Conservation (phyloP, 2,888 invertebrate genomes). For the Nomada lathburiana region DNA sequence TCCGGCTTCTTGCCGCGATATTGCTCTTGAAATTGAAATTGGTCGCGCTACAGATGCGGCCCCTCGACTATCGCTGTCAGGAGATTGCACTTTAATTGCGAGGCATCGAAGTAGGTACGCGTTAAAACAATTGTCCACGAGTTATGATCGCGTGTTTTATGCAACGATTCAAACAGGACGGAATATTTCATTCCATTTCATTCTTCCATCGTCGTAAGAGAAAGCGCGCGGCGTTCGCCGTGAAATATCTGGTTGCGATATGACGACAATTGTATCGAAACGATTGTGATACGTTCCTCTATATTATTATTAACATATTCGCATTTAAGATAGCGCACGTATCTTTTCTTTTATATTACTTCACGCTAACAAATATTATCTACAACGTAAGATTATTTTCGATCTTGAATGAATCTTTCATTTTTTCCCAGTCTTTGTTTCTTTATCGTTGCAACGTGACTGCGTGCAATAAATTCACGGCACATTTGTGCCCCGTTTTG, state of each 20-base stretch:
- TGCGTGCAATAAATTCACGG: neutral
- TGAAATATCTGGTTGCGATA: neutral
- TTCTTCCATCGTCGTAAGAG: neutral
- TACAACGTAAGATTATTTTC: too few species aligned
- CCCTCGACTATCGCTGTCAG: conserved; percentile 48
- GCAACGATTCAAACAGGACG: neutral
- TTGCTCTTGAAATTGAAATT: conserved; percentile 70
- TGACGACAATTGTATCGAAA: neutral
- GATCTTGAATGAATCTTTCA: neutral
- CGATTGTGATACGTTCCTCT: neutral
- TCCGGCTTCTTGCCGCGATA: conserved; percentile 52
- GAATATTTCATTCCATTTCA: neutral
- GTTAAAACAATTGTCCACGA: conserved; percentile 33
- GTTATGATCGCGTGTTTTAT: conserved; percentile 8
- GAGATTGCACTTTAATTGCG: conserved; percentile 76
- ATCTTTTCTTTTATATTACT: neutral
- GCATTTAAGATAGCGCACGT: too few species aligned
- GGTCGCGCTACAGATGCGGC: conserved; percentile 58
- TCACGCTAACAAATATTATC: neutral
- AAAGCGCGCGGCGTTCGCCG: neutral
- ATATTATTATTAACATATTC: neutral
- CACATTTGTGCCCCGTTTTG: neutral
- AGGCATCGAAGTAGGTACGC: conserved; percentile 25
- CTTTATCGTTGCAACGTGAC: neutral
- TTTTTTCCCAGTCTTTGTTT: neutral